Evolutionary conservation across 2,888 invertebrate species (phyloP).

Genomic region (Cataglyphis rosenhaueri): DNA sequence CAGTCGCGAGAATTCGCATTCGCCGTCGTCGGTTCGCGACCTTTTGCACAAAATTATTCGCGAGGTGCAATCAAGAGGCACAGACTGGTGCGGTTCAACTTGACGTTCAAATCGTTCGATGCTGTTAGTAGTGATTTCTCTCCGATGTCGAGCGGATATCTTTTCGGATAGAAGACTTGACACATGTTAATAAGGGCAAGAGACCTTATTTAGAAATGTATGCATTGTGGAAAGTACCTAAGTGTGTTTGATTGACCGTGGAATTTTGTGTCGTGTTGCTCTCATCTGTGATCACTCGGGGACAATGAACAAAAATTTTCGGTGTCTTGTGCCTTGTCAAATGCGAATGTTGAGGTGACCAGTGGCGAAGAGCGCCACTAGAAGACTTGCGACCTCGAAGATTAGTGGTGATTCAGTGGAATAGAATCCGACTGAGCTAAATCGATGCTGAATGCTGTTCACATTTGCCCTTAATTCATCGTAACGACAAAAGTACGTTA

Average conservation of each 20-base stretch:
- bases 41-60: constrained; percentile 3
- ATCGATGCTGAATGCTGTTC: constrained; percentile 29
- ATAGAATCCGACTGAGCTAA: neutral
- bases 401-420: constrained; percentile 8
- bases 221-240: constrained; percentile 23
- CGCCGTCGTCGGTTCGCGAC: constrained; percentile 17
- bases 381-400: constrained; percentile 19
- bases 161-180: neutral
- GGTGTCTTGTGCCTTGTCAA: constrained; percentile 38
- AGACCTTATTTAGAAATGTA: neutral
- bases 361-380: constrained; percentile 59
- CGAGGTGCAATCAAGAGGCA: neutral
- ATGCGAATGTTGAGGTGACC: constrained; percentile 39
- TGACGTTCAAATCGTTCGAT: neutral
- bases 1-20: constrained; percentile 27
- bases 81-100: neutral
- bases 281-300: too few relatives aligned
- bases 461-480: constrained; percentile 49
- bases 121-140: neutral
- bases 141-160: neutral
- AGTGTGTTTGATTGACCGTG: constrained; percentile 44
- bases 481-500: constrained; percentile 64
- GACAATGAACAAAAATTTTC: constrained; percentile 15
- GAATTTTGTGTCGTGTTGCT: constrained; percentile 3
- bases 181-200: neutral